Conservation (phyloP, 2,888 invertebrate genomes). For the Aporophyla nigra region DNA sequence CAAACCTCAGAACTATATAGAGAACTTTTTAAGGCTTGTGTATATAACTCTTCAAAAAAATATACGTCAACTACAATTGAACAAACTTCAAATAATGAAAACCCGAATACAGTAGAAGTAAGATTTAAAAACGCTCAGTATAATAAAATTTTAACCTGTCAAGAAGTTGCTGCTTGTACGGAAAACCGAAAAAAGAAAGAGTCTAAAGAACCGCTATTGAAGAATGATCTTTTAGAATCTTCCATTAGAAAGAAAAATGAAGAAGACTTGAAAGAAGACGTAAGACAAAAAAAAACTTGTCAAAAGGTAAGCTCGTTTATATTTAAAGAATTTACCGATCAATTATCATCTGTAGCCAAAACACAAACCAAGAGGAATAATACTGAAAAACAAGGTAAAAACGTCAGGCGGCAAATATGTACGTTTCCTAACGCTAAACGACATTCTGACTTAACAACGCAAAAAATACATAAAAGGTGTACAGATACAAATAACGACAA, state of each 20-base stretch:
- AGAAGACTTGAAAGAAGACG: neutral
- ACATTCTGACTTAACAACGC: neutral
- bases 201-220: neutral
- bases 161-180: neutral
- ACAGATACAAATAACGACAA: neutral
- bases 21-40: neutral
- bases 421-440: neutral
- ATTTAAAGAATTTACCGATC: neutral
- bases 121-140: neutral
- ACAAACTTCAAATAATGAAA: neutral
- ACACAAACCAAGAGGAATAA: neutral
- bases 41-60: slow-evolving; percentile 2
- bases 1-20: slow-evolving; percentile 9
- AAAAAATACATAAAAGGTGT: neutral
- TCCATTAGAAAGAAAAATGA: neutral
- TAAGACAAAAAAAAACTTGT: neutral
- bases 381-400: neutral
- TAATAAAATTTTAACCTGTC: neutral
- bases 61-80: neutral
- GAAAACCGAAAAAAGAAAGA: slow-evolving; percentile 1
- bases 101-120: neutral
- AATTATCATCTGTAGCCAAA: neutral
- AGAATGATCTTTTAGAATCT: neutral
- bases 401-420: neutral
- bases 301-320: neutral